phyloP scores from a whole-genome alignment of 92 coral and sea anemone genomes.

The Palythoa caribaeorum region DNA sequence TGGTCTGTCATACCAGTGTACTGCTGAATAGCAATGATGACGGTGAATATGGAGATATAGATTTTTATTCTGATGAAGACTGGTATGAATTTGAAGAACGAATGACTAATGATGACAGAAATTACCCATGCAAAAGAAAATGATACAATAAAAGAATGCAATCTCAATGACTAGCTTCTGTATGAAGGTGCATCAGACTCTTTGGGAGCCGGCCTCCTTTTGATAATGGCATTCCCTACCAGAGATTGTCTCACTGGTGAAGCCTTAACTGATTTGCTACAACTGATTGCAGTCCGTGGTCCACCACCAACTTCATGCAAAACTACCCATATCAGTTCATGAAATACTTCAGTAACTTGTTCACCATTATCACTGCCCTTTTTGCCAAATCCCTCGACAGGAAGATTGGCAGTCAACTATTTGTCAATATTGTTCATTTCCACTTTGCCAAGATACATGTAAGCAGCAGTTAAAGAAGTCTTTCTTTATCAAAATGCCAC shows the following conservation, averaged over 20 bases:
- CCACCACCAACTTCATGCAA: conserved; percentile 41
- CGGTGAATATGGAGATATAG: no score
- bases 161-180: neutral
- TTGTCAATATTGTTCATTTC: conserved; percentile 20
- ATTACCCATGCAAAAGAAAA: neutral
- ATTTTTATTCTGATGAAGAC: no score
- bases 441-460: neutral
- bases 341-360: neutral
- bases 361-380: conserved; percentile 51
- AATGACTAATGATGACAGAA: neutral
- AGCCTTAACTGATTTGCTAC: conserved; percentile 48
- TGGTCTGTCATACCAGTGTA: no score
- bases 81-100: neutral
- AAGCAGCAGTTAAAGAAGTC: conserved; percentile 46
- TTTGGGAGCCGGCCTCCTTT: neutral
- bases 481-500: conserved; percentile 57
- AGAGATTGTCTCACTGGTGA: conserved; percentile 17
- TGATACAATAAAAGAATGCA: no score
- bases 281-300: conserved; percentile 41
- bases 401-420: conserved; percentile 6
- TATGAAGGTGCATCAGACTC: conserved; percentile 27
- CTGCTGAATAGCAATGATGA: no score
- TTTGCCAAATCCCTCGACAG: conserved; percentile 47
- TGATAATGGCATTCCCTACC: neutral
- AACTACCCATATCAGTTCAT: conserved; percentile 27